Conservation (phyloP, 2,113 vertebrate species). For the Psophia crepitans region DNA sequence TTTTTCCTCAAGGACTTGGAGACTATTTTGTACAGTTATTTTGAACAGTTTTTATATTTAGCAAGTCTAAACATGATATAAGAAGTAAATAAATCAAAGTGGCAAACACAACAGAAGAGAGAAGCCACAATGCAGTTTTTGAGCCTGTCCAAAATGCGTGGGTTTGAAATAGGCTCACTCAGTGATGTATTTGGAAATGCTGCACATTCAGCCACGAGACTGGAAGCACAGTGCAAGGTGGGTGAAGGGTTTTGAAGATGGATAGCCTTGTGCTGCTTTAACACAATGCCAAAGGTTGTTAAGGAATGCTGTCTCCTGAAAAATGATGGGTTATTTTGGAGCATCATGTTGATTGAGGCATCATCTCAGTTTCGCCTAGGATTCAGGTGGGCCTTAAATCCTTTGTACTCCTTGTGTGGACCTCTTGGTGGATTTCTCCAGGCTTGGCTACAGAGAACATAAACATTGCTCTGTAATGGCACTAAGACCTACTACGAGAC, state of each 20-base stretch:
- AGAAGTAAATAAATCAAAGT: conserved; percentile 13
- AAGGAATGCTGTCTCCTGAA: not conserved
- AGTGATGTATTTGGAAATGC: not conserved
- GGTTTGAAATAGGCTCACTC: not conserved
- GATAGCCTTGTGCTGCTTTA: not conserved
- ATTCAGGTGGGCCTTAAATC: not conserved
- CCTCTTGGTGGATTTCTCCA: not conserved
- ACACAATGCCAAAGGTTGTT: not conserved
- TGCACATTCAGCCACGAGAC: not conserved
- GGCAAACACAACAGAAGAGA: not conserved
- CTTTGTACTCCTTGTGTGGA: not conserved
- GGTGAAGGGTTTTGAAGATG: not conserved
- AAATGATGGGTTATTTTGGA: not conserved
- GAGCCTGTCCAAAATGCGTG: not conserved
- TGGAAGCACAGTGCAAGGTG: not conserved
- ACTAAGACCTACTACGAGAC: not conserved
- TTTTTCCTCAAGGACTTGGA: not conserved
- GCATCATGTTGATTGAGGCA: not conserved
- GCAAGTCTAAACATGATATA: conserved; percentile 1
- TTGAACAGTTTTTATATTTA: conserved; percentile 38
- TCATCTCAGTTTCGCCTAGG: not conserved
- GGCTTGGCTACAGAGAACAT: not conserved
- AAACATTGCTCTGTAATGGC: not conserved
- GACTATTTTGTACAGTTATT: conserved; percentile 26
- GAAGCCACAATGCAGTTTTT: not conserved